Conservation (phyloP, 2,113 vertebrate genomes). For the Hyaena hyaena region DNA sequence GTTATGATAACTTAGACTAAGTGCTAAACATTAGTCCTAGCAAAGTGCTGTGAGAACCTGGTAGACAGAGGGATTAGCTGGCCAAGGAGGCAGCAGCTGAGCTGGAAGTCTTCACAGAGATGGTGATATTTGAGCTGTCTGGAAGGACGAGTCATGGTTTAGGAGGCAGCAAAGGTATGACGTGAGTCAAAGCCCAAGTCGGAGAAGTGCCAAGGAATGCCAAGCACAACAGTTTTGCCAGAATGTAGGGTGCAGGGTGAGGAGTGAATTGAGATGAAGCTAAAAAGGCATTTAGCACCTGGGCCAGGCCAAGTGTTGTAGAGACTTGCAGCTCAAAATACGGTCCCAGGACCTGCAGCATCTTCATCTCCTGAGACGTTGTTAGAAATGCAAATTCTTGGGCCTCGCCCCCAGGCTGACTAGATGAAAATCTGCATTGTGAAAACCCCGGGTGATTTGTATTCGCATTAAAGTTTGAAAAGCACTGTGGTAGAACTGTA, state of each 20-base stretch:
- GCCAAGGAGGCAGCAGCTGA: not conserved
- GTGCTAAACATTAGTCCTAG: conserved; percentile 49
- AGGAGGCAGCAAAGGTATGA: conserved; percentile 27
- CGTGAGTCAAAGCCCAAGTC: conserved; percentile 3
- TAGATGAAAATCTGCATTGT: not conserved
- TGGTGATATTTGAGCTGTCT: conserved; percentile 64
- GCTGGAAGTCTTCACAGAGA: conserved; percentile 21
- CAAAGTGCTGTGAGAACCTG: conserved; percentile 57
- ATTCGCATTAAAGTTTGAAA: not conserved
- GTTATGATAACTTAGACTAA: conserved; percentile 68
- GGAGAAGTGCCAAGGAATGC: conserved; percentile 39
- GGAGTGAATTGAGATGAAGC: not conserved
- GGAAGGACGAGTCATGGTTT: conserved; percentile 53
- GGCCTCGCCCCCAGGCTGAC: not conserved
- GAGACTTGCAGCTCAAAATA: not conserved
- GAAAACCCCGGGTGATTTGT: not conserved
- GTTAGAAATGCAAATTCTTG: not conserved
- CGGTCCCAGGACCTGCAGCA: not conserved
- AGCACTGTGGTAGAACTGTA: not conserved
- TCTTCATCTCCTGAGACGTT: not conserved
- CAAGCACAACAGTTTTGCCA: conserved; percentile 52
- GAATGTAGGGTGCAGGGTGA: not conserved
- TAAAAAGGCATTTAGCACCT: not conserved
- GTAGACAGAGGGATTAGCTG: conserved; percentile 66
- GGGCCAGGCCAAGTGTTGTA: not conserved